phyloP scores from a whole-genome alignment of 2,797 vertebrate genomes.

The Labroides dimidiatus region DNA sequence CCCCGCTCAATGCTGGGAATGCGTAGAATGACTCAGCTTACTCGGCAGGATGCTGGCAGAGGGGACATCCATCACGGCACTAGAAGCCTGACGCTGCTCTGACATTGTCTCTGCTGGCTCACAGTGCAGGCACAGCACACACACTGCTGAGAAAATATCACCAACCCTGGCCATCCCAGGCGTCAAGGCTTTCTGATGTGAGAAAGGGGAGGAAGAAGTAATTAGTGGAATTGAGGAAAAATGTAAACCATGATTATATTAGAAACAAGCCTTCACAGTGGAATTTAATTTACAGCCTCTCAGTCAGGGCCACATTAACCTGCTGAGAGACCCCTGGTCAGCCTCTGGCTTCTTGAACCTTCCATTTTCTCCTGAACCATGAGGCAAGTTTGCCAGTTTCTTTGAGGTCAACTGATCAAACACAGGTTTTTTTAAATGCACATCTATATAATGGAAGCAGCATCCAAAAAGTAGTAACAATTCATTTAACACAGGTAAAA shows the following conservation, averaged over 20 bases:
- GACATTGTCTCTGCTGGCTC: conserved; percentile 45
- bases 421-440: too few relatives aligned
- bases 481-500: too few relatives aligned
- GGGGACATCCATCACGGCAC: conserved; percentile 62
- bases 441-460: too few relatives aligned
- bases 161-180: conserved; percentile 20
- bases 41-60: conserved; percentile 56
- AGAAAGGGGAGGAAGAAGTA: conserved; percentile 12
- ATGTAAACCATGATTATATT: conserved; percentile 16
- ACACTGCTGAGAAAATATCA: conserved; percentile 36
- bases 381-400: neutral
- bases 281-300: neutral
- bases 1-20: conserved; percentile 65
- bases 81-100: conserved; percentile 53
- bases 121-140: conserved; percentile 22
- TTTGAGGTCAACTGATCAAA: too few relatives aligned
- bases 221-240: conserved; percentile 28
- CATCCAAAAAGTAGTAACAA: too few relatives aligned
- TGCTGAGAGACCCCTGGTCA: neutral
- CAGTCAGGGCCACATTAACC: neutral
- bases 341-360: neutral
- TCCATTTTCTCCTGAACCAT: too few relatives aligned
- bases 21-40: conserved; percentile 75
- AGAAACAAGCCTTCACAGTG: conserved; percentile 11
- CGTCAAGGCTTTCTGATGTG: conserved; percentile 25